phyloP scores from a whole-genome alignment of 1,140 invertebrate genomes.

The Coenobita brevimanus region DNA sequence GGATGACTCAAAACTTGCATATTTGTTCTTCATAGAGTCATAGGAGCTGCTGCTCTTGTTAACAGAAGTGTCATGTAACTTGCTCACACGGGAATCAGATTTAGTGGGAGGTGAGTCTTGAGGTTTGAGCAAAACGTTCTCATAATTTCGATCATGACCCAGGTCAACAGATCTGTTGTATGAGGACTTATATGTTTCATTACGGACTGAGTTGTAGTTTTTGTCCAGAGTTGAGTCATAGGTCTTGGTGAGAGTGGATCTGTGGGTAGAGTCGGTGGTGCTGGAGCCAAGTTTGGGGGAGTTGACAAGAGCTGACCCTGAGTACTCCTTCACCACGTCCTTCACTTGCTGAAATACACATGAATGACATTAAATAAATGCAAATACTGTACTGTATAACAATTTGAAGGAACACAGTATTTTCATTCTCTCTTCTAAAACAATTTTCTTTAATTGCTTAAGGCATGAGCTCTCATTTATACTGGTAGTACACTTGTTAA shows the following conservation, averaged over 20 bases:
- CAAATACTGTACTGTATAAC: background rate
- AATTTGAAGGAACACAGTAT: background rate
- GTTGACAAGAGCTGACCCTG: slow-evolving; percentile 38
- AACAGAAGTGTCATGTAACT: slow-evolving; percentile 9
- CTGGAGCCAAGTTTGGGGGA: slow-evolving; percentile 37
- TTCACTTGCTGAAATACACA: slow-evolving; percentile 24
- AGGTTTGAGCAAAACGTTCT: background rate
- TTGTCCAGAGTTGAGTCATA: slow-evolving; percentile 60
- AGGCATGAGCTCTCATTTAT: too few species aligned
- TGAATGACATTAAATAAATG: background rate
- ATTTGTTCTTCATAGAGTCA: slow-evolving; percentile 48
- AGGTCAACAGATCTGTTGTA: background rate
- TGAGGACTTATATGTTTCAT: slow-evolving; percentile 33
- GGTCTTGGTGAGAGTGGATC: slow-evolving; percentile 44
- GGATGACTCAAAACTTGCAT: slow-evolving; percentile 39
- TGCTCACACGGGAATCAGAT: slow-evolving; percentile 1
- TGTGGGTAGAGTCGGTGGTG: slow-evolving; percentile 9
- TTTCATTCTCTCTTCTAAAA: too few species aligned
- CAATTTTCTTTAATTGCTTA: too few species aligned
- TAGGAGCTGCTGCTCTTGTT: slow-evolving; percentile 41
- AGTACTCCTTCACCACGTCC: slow-evolving; percentile 65
- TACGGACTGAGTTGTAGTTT: slow-evolving; percentile 20
- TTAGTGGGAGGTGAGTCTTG: background rate
- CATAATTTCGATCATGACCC: background rate
- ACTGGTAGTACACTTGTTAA: too few species aligned